Conservation (phyloP, 2,113 vertebrate genomes). For the Triplophysa rosa region DNA sequence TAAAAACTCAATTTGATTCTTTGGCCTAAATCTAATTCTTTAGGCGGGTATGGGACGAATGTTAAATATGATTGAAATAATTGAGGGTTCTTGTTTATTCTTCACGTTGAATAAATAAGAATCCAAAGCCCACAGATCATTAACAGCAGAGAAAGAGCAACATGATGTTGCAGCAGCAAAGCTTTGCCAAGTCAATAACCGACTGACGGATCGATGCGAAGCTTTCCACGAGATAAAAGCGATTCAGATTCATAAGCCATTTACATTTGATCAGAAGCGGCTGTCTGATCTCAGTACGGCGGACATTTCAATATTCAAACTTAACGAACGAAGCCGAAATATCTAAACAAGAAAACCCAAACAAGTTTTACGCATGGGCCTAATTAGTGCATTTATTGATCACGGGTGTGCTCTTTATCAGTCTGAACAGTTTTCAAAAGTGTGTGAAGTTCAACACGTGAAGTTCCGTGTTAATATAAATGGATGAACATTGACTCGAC, state of each 20-base stretch:
- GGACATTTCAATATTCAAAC: constrained; percentile 1
- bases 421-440: not conserved
- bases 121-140: constrained; percentile 6
- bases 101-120: not conserved
- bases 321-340: not conserved
- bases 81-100: not conserved
- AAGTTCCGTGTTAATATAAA: not conserved
- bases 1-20: not conserved
- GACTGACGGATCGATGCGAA: constrained; percentile 52
- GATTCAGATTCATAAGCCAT: not conserved
- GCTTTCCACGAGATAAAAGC: constrained; percentile 32
- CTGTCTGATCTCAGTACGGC: constrained; percentile 17
- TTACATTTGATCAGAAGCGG: not conserved
- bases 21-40: not conserved
- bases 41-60: not conserved
- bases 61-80: not conserved
- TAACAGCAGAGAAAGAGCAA: constrained; percentile 22
- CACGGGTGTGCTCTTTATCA: not conserved
- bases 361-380: not conserved
- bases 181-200: constrained; percentile 38
- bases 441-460: not conserved
- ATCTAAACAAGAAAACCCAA: not conserved
- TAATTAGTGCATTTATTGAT: constrained; percentile 1
- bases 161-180: not conserved
- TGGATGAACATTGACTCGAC: not conserved